Conservation (phyloP, 92 coral and sea anemone genomes). For the Bergia sp. region DNA sequence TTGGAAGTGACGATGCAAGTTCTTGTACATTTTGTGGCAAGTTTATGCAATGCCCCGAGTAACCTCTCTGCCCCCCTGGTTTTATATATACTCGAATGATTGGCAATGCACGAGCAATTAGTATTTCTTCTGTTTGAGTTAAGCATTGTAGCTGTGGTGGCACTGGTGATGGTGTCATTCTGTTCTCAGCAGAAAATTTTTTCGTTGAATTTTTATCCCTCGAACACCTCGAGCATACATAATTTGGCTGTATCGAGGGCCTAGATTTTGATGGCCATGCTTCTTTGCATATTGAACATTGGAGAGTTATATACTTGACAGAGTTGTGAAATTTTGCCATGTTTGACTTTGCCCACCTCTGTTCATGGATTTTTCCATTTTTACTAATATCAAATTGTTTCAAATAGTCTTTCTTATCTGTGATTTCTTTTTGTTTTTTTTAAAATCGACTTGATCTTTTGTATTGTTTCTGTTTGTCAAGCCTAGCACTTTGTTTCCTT, state of each 20-base stretch:
- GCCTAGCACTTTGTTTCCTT: neutral
- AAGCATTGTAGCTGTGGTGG: constrained; percentile 41
- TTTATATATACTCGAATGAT: constrained; percentile 52
- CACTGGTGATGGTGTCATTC: constrained; percentile 42
- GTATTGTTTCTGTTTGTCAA: constrained; percentile 10
- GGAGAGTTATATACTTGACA: constrained; percentile 40
- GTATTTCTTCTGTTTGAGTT: constrained; percentile 62
- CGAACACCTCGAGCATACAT: constrained; percentile 34
- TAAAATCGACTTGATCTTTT: neutral
- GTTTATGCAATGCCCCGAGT: constrained; percentile 64
- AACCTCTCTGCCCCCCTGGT: constrained; percentile 54
- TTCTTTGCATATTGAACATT: constrained; percentile 48
- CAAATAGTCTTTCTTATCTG: neutral
- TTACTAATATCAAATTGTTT: constrained; percentile 6
- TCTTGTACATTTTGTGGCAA: constrained; percentile 66
- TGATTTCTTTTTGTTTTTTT: neutral
- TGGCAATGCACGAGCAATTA: constrained; percentile 60
- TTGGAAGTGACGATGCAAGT: constrained; percentile 36
- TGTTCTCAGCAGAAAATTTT: constrained; percentile 35
- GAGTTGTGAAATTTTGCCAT: constrained; percentile 60
- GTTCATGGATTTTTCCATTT: constrained; percentile 37
- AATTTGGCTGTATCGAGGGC: constrained; percentile 2
- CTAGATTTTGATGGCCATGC: constrained; percentile 54
- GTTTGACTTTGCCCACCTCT: constrained; percentile 57
- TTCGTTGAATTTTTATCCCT: constrained; percentile 41